Evolutionary conservation across 1,140 invertebrate species (phyloP).

Genomic region (Asobara japonica): DNA sequence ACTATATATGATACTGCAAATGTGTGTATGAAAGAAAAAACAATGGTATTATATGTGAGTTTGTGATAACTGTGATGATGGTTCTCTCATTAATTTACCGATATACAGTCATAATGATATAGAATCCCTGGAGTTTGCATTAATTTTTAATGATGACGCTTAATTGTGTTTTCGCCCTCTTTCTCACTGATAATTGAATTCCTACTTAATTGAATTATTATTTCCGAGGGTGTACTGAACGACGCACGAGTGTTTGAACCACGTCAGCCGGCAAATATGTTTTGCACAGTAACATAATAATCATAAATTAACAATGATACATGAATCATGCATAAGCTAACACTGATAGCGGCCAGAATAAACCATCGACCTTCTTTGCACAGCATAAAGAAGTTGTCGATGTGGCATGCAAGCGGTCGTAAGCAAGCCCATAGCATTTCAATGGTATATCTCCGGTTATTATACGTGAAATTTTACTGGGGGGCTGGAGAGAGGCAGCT

Average conservation of each 20-base stretch:
- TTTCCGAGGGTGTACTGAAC: conserved; percentile 25
- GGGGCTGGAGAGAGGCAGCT: not conserved
- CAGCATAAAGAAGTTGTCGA: conserved; percentile 8
- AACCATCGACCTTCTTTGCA: conserved; percentile 24
- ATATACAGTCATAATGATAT: not conserved
- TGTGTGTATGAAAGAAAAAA: not conserved
- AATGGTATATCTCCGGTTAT: not conserved
- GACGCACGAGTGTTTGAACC: conserved; percentile 38
- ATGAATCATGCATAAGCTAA: conserved; percentile 30
- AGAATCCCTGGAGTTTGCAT: not conserved
- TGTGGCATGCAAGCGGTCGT: not conserved
- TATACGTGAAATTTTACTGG: not conserved
- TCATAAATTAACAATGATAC: conserved; percentile 36
- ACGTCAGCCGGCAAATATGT: conserved; percentile 45
- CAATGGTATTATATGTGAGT: conserved; percentile 10
- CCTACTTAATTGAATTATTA: conserved; percentile 7
- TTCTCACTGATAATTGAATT: conserved; percentile 27
- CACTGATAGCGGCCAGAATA: conserved; percentile 7
- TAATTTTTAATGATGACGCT: conserved; percentile 5
- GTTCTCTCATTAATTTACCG: not conserved
- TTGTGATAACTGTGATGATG: conserved; percentile 4
- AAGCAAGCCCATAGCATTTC: not conserved
- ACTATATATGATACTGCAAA: conserved; percentile 4
- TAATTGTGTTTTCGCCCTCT: conserved; percentile 25
- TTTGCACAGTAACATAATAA: not conserved